A percentile compares a stretch with the other conserved stretches of the same genome.
These are phyloP conservation scores for Selenia dentaria DNA, from an alignment of 2,888 invertebrate genomes.

Conservation along the genomic window DNA sequence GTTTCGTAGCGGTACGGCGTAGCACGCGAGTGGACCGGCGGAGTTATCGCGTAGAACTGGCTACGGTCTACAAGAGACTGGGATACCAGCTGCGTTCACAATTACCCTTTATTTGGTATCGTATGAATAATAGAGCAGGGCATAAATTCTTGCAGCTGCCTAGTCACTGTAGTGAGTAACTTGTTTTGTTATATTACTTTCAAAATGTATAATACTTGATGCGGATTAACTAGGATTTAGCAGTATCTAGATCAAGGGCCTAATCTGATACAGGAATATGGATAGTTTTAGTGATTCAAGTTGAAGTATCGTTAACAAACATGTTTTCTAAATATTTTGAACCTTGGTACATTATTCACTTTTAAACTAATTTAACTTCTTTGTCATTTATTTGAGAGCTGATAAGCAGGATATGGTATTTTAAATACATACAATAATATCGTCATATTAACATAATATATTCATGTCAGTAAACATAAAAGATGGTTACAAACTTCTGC, in stretches of 20 bases:
- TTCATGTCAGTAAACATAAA: no score
- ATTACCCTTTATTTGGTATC: conserved; percentile 52
- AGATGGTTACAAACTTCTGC: no score
- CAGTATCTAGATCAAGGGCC: background rate
- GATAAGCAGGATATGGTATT: no score
- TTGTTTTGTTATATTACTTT: conserved; percentile 27
- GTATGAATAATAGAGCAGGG: conserved; percentile 45
- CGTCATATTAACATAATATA: no score
- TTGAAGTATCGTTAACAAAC: no score
- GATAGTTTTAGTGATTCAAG: no score
- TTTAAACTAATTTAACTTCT: no score
- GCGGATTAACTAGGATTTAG: background rate
- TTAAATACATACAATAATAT: no score
- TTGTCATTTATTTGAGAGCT: no score
- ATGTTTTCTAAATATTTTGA: no score
- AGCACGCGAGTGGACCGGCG: conserved; percentile 52
- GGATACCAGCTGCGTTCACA: conserved; percentile 55
- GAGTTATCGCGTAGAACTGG: conserved; percentile 50
- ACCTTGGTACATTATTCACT: no score
- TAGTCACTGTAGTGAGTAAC: conserved; percentile 29
- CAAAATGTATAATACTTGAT: conserved; percentile 3
- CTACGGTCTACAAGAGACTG: conserved; percentile 38
- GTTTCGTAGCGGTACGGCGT: conserved; percentile 49
- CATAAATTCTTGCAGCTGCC: conserved; percentile 41
- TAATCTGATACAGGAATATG: no score